phyloP scores from a whole-genome alignment of 2,797 vertebrate species.

The Cirrhinus molitorella region DNA sequence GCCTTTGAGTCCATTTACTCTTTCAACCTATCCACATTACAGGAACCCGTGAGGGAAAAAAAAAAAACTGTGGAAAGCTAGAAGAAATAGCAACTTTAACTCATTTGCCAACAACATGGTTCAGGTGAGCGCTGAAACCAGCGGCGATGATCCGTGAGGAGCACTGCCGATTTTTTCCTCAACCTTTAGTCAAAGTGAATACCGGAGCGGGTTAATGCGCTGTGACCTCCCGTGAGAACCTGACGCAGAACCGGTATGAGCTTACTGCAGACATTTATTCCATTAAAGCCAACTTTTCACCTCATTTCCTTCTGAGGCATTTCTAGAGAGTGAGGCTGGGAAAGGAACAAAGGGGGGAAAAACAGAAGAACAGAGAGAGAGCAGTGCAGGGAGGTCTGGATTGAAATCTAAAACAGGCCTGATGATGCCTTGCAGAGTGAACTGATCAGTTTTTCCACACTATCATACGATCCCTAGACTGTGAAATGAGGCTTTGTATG shows the following conservation, averaged over 20 bases:
- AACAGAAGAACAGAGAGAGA: not conserved
- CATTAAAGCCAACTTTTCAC: slow-evolving; percentile 57
- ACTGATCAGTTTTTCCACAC: slow-evolving; percentile 32
- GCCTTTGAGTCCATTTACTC: slow-evolving; percentile 40
- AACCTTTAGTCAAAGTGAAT: slow-evolving; percentile 56
- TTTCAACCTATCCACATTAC: slow-evolving; percentile 49
- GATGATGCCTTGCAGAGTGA: slow-evolving; percentile 4
- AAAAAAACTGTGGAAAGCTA: slow-evolving; percentile 11
- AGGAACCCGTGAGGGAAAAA: slow-evolving; percentile 29
- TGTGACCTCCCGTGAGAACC: slow-evolving; percentile 59
- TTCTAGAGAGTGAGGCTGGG: slow-evolving; percentile 26
- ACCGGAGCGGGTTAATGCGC: slow-evolving; percentile 65
- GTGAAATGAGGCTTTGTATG: slow-evolving; percentile 30
- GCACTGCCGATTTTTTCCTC: slow-evolving; percentile 45
- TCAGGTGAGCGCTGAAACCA: slow-evolving; percentile 42
- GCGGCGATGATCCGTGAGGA: slow-evolving; percentile 29
- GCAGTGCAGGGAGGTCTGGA: not conserved
- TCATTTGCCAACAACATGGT: slow-evolving; percentile 45
- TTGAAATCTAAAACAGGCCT: slow-evolving; percentile 16
- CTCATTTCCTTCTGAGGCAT: slow-evolving; percentile 40
- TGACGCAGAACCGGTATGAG: slow-evolving; percentile 46
- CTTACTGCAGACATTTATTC: slow-evolving; percentile 63
- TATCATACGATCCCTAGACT: not conserved
- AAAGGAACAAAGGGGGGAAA: not conserved
- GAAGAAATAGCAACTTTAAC: slow-evolving; percentile 36